These are phyloP conservation scores for Xiphorhynchus elegans DNA, from an alignment of 2,113 vertebrate genomes.

Conservation along the genomic window DNA sequence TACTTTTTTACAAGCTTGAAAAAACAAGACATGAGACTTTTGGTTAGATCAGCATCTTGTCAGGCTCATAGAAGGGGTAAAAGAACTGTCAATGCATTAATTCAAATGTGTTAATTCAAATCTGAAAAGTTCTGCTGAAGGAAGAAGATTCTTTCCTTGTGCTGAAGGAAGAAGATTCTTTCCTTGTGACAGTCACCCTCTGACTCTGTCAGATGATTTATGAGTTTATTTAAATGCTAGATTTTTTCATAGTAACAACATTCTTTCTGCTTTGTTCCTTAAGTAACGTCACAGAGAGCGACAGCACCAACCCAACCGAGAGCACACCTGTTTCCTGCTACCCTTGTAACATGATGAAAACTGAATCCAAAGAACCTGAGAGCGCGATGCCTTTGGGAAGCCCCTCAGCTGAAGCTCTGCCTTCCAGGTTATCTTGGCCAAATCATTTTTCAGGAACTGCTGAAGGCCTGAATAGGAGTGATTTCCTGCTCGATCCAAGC, in stretches of 20 bases:
- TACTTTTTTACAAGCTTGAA: background rate
- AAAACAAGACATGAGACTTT: background rate
- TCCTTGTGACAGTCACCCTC: background rate
- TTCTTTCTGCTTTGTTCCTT: constrained; percentile 56
- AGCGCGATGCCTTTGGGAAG: constrained; percentile 72
- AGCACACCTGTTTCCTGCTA: constrained; percentile 83
- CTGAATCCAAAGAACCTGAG: constrained; percentile 72
- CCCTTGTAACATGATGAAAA: constrained; percentile 82
- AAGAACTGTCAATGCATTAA: background rate
- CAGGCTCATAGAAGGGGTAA: background rate
- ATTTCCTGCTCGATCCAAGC: constrained; percentile 83
- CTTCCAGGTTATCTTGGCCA: constrained; percentile 92
- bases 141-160: background rate
- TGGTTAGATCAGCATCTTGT: constrained; percentile 9
- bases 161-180: constrained; percentile 7
- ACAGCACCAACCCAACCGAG: constrained; percentile 74
- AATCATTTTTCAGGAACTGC: constrained; percentile 83
- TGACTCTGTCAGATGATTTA: background rate
- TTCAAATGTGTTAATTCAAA: background rate
- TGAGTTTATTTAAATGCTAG: background rate
- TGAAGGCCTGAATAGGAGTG: constrained; percentile 78
- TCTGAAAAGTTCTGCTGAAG: background rate
- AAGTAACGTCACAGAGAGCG: constrained; percentile 81
- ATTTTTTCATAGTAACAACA: background rate
- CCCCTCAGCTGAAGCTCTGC: constrained; percentile 74